Evolutionary conservation across 2,113 vertebrate species (phyloP).

Genomic region (Caranx melampygus): DNA sequence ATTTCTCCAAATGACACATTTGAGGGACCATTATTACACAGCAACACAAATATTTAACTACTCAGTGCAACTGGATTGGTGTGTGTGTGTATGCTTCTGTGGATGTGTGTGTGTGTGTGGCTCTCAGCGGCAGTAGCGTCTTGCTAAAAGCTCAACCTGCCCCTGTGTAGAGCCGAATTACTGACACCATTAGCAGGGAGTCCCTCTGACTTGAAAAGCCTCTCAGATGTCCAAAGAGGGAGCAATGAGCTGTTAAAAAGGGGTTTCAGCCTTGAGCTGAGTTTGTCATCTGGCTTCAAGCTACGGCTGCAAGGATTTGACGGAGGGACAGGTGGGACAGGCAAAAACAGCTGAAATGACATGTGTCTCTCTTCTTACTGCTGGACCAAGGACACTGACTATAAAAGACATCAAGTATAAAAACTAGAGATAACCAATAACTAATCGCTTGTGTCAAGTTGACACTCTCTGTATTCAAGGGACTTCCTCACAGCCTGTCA

Average conservation of each 20-base stretch:
- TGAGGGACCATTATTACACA: background rate
- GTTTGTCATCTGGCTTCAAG: conserved; percentile 4
- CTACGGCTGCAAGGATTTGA: background rate
- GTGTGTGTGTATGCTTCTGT: background rate
- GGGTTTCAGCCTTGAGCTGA: conserved; percentile 14
- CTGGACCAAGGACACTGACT: background rate
- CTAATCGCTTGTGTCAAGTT: no score
- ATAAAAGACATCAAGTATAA: background rate
- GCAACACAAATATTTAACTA: background rate
- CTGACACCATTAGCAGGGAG: conserved; percentile 40
- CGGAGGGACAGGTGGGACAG: background rate
- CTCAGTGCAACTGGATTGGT: background rate
- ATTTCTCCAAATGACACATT: background rate
- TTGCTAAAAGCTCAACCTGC: conserved; percentile 37
- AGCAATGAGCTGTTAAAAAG: conserved; percentile 6
- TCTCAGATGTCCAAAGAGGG: conserved; percentile 30
- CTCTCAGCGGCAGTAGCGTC: background rate
- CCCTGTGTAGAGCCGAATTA: background rate
- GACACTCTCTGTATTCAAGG: no score
- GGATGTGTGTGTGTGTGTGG: background rate
- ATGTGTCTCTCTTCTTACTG: background rate
- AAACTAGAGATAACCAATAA: no score
- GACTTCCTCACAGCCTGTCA: no score
- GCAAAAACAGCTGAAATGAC: background rate
- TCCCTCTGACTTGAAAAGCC: conserved; percentile 39